Evolutionary conservation across 1,140 invertebrate species (phyloP).

Genomic region (Metopolophium dirhodum): DNA sequence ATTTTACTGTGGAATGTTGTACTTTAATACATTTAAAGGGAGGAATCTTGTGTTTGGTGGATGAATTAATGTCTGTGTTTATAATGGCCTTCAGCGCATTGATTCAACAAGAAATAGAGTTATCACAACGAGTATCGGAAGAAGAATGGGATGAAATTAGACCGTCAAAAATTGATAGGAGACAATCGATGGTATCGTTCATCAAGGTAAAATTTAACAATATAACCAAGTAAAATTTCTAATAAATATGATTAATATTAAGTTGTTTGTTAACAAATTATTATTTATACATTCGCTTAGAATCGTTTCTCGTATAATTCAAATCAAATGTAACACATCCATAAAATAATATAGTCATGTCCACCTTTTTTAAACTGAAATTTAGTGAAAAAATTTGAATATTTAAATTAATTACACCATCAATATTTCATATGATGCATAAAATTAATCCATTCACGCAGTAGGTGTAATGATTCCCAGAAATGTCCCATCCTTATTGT

Average conservation of each 20-base stretch:
- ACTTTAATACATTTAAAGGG: background rate
- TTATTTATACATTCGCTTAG: too few species aligned
- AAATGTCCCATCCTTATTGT: too few species aligned
- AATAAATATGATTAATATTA: background rate
- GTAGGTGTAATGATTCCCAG: too few species aligned
- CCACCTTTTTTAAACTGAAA: too few species aligned
- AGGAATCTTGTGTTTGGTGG: conserved; percentile 68
- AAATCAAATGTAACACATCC: too few species aligned
- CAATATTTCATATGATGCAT: too few species aligned
- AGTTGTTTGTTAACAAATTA: background rate
- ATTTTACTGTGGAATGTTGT: background rate
- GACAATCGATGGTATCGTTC: conserved; percentile 69
- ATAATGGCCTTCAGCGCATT: conserved; percentile 71
- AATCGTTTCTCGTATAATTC: too few species aligned
- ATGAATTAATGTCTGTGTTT: conserved; percentile 71
- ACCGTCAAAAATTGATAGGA: conserved; percentile 72
- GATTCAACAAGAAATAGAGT: conserved; percentile 71
- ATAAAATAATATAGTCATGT: too few species aligned
- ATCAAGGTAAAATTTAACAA: conserved; percentile 66
- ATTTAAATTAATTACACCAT: too few species aligned
- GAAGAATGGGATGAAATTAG: conserved; percentile 82
- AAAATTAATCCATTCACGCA: too few species aligned
- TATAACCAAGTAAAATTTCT: background rate
- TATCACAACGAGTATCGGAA: conserved; percentile 75
- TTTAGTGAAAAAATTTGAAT: too few species aligned